Base-by-base conservation (phyloP, 2,888 invertebrate genomes). In the Pseudococcus longispinus region DNA sequence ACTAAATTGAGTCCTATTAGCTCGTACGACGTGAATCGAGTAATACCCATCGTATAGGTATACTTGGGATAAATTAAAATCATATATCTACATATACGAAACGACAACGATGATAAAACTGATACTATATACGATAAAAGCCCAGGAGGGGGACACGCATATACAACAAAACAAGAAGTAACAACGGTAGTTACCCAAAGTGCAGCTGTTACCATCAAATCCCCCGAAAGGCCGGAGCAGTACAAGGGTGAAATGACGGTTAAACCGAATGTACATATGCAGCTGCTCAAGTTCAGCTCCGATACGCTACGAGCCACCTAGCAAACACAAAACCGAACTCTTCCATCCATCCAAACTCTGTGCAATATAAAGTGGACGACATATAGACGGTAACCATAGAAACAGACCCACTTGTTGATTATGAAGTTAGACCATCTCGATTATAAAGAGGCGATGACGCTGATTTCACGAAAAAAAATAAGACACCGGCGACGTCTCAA, bases 141-240 rank as follows among this genome's bases (percentile, higher is more conserved):
- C 23, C n/a, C 37, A 51, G 55, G 46, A 60, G 60, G 60, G 84
- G 32, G 84, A 84, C 32, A 51, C 55, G 55, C 51, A 84, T 83
- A 83, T 55, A 55, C 29, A 60, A 83, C 42, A 83, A 51, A 83
- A 84, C 83, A 83, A 83, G 51, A 83, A 83, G 51, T 51, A 51
- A 84, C 84, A 84, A 84, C 84, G 84, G 84, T 84, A 84, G 84
- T 51, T 84, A 84, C 84, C 46, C 37, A 84, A 84, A 84, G 84
- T 37, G 84, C 84, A 84, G 84, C 51, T 84, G 84, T 84, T 84
- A 84, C 84, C 55, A 84, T 84, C 84, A 84, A 84, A 55, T 60
- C 84, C 55, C 26, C 55, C 26, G 46, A 20, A 15, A 84, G 51
- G 60, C 29, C 1, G 55, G 55, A 23, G 60, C 32, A 37, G 55